These are phyloP conservation scores for Temnothorax rugatulus DNA, from an alignment of 2,888 invertebrate genomes.

Conservation along the genomic window DNA sequence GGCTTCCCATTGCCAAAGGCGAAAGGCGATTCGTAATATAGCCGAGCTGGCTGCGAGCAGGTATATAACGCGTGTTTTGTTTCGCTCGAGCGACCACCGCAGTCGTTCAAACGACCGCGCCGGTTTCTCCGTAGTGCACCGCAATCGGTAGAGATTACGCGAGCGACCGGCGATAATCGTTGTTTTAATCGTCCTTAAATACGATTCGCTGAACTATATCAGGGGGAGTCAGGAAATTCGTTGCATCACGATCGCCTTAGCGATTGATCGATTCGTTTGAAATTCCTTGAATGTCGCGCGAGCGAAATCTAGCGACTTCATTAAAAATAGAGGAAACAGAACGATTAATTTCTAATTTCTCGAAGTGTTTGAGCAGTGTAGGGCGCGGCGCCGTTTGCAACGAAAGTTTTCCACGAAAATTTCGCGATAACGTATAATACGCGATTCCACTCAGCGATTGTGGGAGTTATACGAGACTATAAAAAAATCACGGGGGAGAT, in stretches of 20 bases:
- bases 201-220: slow-evolving; percentile 1
- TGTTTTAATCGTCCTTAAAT: slow-evolving; percentile 30
- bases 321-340: background rate
- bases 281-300: background rate
- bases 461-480: background rate
- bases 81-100: slow-evolving; percentile 67
- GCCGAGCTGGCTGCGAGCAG: slow-evolving; percentile 46
- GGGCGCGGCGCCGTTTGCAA: background rate
- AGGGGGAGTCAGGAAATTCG: background rate
- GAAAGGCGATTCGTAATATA: slow-evolving; percentile 70
- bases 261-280: background rate
- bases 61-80: slow-evolving; percentile 66
- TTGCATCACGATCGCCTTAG: background rate
- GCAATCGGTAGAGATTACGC: slow-evolving; percentile 63
- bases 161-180: slow-evolving; percentile 50
- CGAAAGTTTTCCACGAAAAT: slow-evolving; percentile 34
- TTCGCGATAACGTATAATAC: background rate
- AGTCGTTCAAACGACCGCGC: slow-evolving; percentile 57
- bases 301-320: background rate
- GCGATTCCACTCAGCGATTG: background rate
- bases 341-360: background rate
- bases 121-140: slow-evolving; percentile 65
- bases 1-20: slow-evolving; percentile 67
- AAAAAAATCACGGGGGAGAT: slow-evolving; percentile 41
- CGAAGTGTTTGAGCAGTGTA: background rate